Percentiles rank a stretch among this genome's conserved stretches.
These are phyloP conservation scores for Megalops atlanticus DNA, from an alignment of 2,113 vertebrate species.

Conservation along the genomic window DNA sequence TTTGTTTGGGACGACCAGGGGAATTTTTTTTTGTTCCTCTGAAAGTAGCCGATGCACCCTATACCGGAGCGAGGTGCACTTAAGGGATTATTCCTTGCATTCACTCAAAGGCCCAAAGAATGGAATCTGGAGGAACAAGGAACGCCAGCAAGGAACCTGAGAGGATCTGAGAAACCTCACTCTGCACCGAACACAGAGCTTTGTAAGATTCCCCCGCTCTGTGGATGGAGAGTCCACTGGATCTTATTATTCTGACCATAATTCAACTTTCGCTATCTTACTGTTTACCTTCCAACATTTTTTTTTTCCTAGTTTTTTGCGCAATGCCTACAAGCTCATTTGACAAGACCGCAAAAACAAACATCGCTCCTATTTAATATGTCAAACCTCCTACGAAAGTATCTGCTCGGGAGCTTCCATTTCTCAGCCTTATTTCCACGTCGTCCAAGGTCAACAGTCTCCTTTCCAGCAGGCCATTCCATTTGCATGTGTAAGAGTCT, in stretches of 20 bases:
- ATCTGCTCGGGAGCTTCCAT: constrained; percentile 48
- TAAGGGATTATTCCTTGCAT: no score
- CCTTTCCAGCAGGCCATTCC: constrained; percentile 54
- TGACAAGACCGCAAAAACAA: constrained; percentile 41
- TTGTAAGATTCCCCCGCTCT: neutral
- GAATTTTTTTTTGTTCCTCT: no score
- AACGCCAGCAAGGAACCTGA: no score
- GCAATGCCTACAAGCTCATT: constrained; percentile 39
- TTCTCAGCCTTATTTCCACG: constrained; percentile 4
- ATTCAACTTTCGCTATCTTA: neutral
- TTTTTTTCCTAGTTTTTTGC: constrained; percentile 26
- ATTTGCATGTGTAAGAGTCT: constrained; percentile 46
- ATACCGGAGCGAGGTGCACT: no score
- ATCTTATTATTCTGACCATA: constrained; percentile 1
- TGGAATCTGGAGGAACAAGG: no score
- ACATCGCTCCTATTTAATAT: constrained; percentile 45
- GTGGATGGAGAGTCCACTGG: neutral
- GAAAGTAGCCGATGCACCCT: no score
- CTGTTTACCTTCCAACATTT: constrained; percentile 16
- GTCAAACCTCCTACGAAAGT: constrained; percentile 47
- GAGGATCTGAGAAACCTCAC: no score
- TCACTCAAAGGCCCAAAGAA: no score
- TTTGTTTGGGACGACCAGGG: no score
- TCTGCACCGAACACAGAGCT: neutral
- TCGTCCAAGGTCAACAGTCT: constrained; percentile 63